Percentiles rank a stretch among this genome's conserved stretches.
These are phyloP conservation scores for Bubo bubo DNA, from an alignment of 2,113 vertebrate species.

Conservation along the genomic window DNA sequence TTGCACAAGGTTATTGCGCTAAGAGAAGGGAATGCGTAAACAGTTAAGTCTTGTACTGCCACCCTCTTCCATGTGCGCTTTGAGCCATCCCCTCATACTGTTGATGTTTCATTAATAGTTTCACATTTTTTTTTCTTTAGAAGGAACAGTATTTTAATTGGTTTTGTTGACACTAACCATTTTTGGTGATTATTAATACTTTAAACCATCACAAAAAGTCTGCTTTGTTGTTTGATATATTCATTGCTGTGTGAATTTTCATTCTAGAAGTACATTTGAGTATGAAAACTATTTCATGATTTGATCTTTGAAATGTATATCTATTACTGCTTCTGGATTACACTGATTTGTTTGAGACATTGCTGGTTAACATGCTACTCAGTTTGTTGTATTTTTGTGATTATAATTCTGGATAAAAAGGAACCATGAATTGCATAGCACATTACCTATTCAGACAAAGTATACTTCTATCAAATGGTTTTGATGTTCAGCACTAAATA, in stretches of 20 bases:
- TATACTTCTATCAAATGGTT: background rate
- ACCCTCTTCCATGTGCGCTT: background rate
- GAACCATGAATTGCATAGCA: background rate
- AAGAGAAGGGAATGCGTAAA: background rate
- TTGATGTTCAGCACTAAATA: background rate
- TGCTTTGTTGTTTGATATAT: background rate
- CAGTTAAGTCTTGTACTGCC: background rate
- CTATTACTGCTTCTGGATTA: background rate
- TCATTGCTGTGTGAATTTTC: background rate
- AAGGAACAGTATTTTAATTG: slow-evolving; percentile 10
- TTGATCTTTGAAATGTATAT: background rate
- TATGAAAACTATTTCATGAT: background rate
- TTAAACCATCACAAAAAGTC: background rate
- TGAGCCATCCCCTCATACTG: slow-evolving; percentile 2
- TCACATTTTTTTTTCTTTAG: background rate
- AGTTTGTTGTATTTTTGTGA: background rate
- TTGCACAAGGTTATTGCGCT: background rate
- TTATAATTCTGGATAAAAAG: background rate
- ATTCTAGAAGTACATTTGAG: background rate
- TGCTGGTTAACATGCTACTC: background rate
- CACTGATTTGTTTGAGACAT: background rate
- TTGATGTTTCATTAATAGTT: background rate
- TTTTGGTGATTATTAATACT: background rate
- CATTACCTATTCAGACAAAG: background rate
- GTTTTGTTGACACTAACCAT: background rate